Conservation (phyloP, 2,113 vertebrate species). For the Steatornis caripensis region DNA sequence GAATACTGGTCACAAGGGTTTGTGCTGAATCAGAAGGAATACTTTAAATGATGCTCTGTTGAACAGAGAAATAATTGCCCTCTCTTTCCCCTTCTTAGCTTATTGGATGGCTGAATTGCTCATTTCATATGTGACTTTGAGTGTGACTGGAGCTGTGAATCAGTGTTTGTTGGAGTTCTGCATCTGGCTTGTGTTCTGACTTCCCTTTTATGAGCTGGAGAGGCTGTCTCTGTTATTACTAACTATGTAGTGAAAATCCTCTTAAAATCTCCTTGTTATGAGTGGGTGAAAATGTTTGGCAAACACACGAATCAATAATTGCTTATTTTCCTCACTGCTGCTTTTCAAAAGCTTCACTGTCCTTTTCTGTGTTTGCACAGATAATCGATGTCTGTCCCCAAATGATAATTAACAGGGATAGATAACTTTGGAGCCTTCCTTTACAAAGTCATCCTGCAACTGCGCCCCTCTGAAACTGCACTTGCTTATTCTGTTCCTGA, state of each 20-base stretch:
- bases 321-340: constrained; percentile 57
- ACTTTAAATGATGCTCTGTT: constrained; percentile 60
- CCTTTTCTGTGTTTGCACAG: constrained; percentile 34
- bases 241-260: constrained; percentile 28
- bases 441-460: constrained; percentile 3
- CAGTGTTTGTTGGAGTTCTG: constrained; percentile 72
- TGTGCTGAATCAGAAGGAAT: constrained; percentile 69
- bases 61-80: constrained; percentile 35
- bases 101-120: constrained; percentile 48
- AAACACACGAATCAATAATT: constrained; percentile 61
- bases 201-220: constrained; percentile 62
- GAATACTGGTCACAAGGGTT: constrained; percentile 44
- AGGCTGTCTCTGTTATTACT: constrained; percentile 56
- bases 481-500: neutral
- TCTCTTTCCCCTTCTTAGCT: constrained; percentile 3
- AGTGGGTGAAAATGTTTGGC: constrained; percentile 49
- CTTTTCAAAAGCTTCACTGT: constrained; percentile 46
- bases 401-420: neutral
- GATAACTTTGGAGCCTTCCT: neutral
- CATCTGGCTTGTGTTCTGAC: constrained; percentile 58
- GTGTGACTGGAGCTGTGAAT: constrained; percentile 72
- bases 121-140: constrained; percentile 65
- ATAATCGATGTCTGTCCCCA: constrained; percentile 24
- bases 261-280: constrained; percentile 33
- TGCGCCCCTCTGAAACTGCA: neutral